Base-by-base conservation (phyloP, 2,113 vertebrate genomes). In the Ictalurus furcatus region DNA sequence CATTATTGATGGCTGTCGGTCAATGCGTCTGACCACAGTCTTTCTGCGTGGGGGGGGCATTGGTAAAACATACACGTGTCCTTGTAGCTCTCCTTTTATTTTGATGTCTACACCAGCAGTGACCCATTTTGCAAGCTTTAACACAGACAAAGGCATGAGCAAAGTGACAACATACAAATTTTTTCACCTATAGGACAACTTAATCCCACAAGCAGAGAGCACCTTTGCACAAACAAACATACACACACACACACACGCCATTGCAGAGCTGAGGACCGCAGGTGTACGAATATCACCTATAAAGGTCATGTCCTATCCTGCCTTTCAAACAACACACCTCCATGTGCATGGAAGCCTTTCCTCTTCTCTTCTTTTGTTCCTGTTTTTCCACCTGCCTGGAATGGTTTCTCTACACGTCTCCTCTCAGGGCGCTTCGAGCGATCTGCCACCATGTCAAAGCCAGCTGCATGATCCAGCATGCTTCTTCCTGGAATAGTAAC, bases 1-100 rank as follows among this genome's bases (percentile, higher is more conserved):
- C 92, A 96, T 95, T 96, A 96, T 96, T 95, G 94, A 96, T 96
- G 93, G 86, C 88, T 91, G 86, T 92, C 93, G 93, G 94, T 93
- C 91, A 80, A 82, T 80, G 85, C 87, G 91, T 93, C 94, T 92
- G 94, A 94, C 93, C 93, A 92, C 93, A 92, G 92, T 93, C 88
- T 93, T 94, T 92, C 93, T 89, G 93, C 92, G 40, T 2, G 94
- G 61, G 92, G 61, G 92, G 90, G 84, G 44, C 78, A 78, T 78
- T 87, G 89, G 92, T 91, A 90, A 94, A 93, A 93, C 59, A 94
- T 91, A 91, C 91, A 87, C 69, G 86, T 40, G 61, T 59, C 44
- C 34, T 74, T 82, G 81, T 59, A 90, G 87, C 69, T 34, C 61
- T 19, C 58, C 58, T 14, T 37, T 56, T 86, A 48, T 84, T 44